A percentile compares a stretch with the other conserved stretches of the same genome.
These are phyloP conservation scores for Tipula helvola DNA, from an alignment of 2,888 invertebrate species.

Conservation along the genomic window DNA sequence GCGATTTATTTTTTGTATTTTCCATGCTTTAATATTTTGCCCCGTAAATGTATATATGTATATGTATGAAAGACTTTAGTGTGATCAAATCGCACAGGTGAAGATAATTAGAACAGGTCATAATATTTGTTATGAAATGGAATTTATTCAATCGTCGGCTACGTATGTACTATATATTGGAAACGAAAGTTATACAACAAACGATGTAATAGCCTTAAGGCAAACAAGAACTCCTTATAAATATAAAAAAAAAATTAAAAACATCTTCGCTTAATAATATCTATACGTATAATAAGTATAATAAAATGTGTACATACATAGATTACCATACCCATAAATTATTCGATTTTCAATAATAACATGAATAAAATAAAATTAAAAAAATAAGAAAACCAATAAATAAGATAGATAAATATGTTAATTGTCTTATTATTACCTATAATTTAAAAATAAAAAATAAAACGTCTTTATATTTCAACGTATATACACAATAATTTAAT, in stretches of 20 bases:
- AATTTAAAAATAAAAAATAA: neutral
- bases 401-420: constrained; percentile 4
- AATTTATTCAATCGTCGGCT: neutral
- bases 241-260: neutral
- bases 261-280: neutral
- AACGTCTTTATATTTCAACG: constrained; percentile 4
- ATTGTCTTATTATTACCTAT: constrained; percentile 4
- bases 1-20: neutral
- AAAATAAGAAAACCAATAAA: neutral
- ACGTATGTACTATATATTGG: neutral
- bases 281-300: neutral
- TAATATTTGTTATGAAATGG: neutral
- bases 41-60: neutral
- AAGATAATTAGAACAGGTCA: neutral
- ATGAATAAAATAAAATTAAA: neutral
- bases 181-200: neutral
- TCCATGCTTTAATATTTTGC: neutral
- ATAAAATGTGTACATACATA: neutral
- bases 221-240: neutral
- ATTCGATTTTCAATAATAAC: neutral
- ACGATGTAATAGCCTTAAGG: neutral
- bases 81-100: neutral
- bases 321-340: constrained; percentile 4
- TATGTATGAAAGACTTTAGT: neutral
- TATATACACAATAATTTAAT: neutral